These are phyloP conservation scores for Scaptomyza montana DNA, from an alignment of 1,140 invertebrate species.

Conservation along the genomic window DNA sequence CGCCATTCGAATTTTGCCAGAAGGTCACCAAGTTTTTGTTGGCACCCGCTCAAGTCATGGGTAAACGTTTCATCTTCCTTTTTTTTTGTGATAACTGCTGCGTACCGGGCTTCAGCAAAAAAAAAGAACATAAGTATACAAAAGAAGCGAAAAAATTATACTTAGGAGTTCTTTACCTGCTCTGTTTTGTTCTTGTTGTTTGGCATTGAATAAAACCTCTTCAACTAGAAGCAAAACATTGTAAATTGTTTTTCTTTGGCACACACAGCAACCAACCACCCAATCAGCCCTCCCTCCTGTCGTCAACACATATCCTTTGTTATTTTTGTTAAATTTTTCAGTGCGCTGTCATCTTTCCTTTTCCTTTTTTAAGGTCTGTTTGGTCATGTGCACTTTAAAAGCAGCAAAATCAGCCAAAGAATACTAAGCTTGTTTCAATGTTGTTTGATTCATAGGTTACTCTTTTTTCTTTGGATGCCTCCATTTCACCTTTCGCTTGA, in stretches of 20 bases:
- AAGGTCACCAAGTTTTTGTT: constrained; percentile 66
- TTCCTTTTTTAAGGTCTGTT: background rate
- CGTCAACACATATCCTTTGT: constrained; percentile 25
- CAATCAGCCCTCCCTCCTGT: background rate
- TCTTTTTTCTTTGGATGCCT: constrained; percentile 14
- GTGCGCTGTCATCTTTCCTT: constrained; percentile 61
- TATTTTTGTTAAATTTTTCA: too few species aligned
- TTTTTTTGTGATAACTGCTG: constrained; percentile 57
- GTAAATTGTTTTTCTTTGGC: constrained; percentile 78
- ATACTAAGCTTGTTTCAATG: constrained; percentile 51
- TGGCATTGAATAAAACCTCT: constrained; percentile 78
- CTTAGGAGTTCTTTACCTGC: constrained; percentile 49
- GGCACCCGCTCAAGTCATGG: constrained; percentile 65
- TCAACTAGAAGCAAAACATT: constrained; percentile 78
- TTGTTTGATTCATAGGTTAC: constrained; percentile 58
- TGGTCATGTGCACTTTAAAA: constrained; percentile 59
- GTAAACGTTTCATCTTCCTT: constrained; percentile 42
- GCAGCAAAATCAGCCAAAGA: constrained; percentile 46
- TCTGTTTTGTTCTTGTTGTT: constrained; percentile 16
- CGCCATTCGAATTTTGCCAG: constrained; percentile 36
- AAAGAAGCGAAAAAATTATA: constrained; percentile 44
- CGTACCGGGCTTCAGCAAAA: constrained; percentile 23
- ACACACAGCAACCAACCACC: constrained; percentile 26
- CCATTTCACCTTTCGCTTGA: background rate
- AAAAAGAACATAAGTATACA: constrained; percentile 27